phyloP scores from a whole-genome alignment of 2,113 vertebrate genomes.

The Anas platyrhynchos region DNA sequence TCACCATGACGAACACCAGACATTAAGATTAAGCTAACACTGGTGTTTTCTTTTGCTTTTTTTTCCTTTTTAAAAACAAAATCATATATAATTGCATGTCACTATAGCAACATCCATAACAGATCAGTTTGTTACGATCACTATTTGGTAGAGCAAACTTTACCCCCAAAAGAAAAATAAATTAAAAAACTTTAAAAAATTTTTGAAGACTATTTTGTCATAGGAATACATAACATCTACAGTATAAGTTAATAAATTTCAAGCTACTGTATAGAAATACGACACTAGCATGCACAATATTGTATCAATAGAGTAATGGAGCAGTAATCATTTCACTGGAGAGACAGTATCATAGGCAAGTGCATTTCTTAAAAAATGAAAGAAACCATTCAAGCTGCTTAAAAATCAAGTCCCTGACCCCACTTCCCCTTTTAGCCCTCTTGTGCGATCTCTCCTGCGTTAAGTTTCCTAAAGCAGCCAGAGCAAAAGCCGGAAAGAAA shows the following conservation, averaged over 20 bases:
- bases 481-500: constrained; percentile 77
- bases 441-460: constrained; percentile 71
- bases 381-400: constrained; percentile 89
- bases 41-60: constrained; percentile 84
- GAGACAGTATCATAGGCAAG: constrained; percentile 95
- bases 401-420: constrained; percentile 81
- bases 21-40: constrained; percentile 94
- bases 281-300: constrained; percentile 99
- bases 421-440: constrained; percentile 78
- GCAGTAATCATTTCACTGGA: constrained; percentile 95
- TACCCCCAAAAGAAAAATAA: constrained; percentile 88
- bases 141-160: constrained; percentile 94
- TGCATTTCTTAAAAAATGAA: constrained; percentile 90
- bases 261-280: constrained; percentile 99
- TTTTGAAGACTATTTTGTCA: constrained; percentile 92
- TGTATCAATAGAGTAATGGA: constrained; percentile 96
- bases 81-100: constrained; percentile 93
- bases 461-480: constrained; percentile 79
- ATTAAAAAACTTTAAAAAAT: constrained; percentile 90
- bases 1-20: constrained; percentile 95
- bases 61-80: constrained; percentile 79
- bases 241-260: constrained; percentile 97
- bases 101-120: constrained; percentile 93
- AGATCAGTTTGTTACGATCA: constrained; percentile 96
- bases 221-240: constrained; percentile 99